Conservation (phyloP, 2,113 vertebrate species). For the Lampris megalopsis region DNA sequence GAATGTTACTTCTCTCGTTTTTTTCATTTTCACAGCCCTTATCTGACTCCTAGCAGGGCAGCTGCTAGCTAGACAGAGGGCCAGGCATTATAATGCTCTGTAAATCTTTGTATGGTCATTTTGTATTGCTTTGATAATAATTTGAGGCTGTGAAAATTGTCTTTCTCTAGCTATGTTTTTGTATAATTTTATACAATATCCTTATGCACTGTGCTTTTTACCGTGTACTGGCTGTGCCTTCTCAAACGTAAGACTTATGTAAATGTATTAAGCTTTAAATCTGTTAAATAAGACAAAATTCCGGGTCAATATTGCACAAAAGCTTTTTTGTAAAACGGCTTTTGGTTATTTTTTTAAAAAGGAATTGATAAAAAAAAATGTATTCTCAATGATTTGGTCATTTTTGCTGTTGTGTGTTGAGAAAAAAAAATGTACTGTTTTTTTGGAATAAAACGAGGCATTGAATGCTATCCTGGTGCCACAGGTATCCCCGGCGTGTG, state of each 20-base stretch:
- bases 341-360: constrained; percentile 82
- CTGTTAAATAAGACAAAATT: constrained; percentile 82
- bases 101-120: constrained; percentile 32
- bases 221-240: constrained; percentile 95
- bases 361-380: constrained; percentile 68
- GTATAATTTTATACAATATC: constrained; percentile 73
- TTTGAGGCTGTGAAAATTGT: constrained; percentile 86
- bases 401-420: constrained; percentile 84
- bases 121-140: constrained; percentile 40
- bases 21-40: background rate
- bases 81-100: constrained; percentile 2
- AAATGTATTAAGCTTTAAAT: constrained; percentile 88
- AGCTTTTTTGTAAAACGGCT: constrained; percentile 82
- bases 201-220: constrained; percentile 88
- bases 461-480: constrained; percentile 55
- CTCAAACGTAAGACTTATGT: constrained; percentile 86
- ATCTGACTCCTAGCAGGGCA: constrained; percentile 47
- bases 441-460: constrained; percentile 75
- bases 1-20: background rate
- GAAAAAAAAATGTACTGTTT: constrained; percentile 65
- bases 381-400: constrained; percentile 85
- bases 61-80: constrained; percentile 45
- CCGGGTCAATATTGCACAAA: constrained; percentile 82
- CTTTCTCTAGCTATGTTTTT: constrained; percentile 50
- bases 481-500: background rate